Base-by-base conservation (phyloP, 2,888 invertebrate genomes). In the Diarsia brunnea region DNA sequence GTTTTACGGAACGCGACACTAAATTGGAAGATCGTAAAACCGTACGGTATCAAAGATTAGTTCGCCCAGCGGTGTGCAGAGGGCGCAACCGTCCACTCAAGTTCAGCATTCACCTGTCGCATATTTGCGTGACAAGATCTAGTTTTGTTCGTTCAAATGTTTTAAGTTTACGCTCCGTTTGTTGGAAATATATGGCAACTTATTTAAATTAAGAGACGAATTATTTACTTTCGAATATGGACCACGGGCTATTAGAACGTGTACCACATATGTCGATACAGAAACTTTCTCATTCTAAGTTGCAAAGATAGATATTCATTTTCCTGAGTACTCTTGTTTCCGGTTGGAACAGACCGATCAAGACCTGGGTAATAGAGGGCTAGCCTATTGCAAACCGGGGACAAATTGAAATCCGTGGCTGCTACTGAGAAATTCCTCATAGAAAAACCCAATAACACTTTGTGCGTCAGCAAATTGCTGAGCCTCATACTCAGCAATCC, bases 11-110 rank as follows among this genome's bases (percentile, higher is more conserved):
- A 93, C 93, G 90, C 83, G 90, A 84, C 89, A 90, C 92, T 88
- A 94, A 95, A 95, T 95, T 94, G 94, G 93, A 93, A 94, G 92
- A 94, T 95, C 93, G 93, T 91, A 92, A 92, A 93, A 94, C 94
- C 92, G 94, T 94, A 94, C 95, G 93, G 95, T 94, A 94, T 87
- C 88, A 84, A 88, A 89, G 89, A 95, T 95, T 95, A 94, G 92
- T 93, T 92, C 91, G 91, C 91, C 93, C 92, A 94, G 91, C 90
- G 88, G 89, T 89, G 90, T 89, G 88, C 85, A 84, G 85, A 78
- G 76, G 84, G 85, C 79, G 87, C 86, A 81, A 85, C 85, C 84
- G 88, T 87, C 89, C 86, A 85, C 79, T 82, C 79, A 75, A 83
- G 79, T 81, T 80, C 81, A 69, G 85, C 88, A 92, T 93, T 93